Percentiles rank a stretch among this genome's conserved stretches.
These are phyloP conservation scores for Agrotis segetum DNA, from an alignment of 2,888 invertebrate genomes.

Conservation along the genomic window DNA sequence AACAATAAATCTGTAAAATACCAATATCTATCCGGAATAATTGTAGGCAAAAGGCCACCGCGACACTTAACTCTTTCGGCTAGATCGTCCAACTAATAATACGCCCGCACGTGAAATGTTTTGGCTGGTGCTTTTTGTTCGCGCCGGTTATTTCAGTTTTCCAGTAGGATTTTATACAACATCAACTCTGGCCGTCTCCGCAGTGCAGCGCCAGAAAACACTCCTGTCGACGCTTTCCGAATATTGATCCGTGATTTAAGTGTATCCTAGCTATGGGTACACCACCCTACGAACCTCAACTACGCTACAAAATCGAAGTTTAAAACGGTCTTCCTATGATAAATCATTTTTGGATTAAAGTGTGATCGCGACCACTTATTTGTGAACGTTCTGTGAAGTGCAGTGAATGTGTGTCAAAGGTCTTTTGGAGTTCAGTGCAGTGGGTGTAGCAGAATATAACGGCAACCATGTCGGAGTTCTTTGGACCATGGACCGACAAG, in stretches of 20 bases:
- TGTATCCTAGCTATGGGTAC: conserved; percentile 72
- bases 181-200: conserved; percentile 87
- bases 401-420: conserved; percentile 83
- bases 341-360: conserved; percentile 59
- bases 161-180: conserved; percentile 90
- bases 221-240: conserved; percentile 57
- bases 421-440: conserved; percentile 79
- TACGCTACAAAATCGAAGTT: conserved; percentile 69
- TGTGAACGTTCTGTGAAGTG: conserved; percentile 74
- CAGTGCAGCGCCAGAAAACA: conserved; percentile 77
- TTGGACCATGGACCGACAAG: conserved; percentile 84
- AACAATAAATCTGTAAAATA: conserved; percentile 75
- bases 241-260: conserved; percentile 63
- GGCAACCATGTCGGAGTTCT: conserved; percentile 87
- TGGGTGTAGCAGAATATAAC: conserved; percentile 73
- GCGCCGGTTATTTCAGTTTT: conserved; percentile 91
- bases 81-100: conserved; percentile 91
- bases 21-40: conserved; percentile 78
- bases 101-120: conserved; percentile 90
- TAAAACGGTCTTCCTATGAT: conserved; percentile 54
- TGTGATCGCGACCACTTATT: conserved; percentile 67
- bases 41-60: conserved; percentile 82
- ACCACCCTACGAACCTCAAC: conserved; percentile 67
- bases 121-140: conserved; percentile 91
- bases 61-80: conserved; percentile 89